phyloP scores from a whole-genome alignment of 1,140 invertebrate genomes.

The Drosophila orena region DNA sequence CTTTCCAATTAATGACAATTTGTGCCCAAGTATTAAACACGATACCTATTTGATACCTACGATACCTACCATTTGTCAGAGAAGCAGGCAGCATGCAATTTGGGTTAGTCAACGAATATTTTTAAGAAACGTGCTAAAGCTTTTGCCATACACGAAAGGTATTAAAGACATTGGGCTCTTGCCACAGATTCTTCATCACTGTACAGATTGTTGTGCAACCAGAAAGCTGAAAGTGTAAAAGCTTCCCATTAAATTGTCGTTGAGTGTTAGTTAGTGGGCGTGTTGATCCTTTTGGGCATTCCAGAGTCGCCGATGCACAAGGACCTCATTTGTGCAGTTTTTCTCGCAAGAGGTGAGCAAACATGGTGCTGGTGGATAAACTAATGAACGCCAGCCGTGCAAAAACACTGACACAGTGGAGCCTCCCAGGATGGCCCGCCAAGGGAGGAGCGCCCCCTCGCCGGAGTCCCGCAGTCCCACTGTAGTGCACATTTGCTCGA shows the following conservation, averaged over 20 bases:
- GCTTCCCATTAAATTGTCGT: not conserved
- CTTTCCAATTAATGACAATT: no score
- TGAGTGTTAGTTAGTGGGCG: constrained; percentile 11
- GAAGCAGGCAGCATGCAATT: no score
- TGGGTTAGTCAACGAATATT: no score
- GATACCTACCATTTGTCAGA: no score
- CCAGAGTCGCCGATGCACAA: constrained; percentile 10
- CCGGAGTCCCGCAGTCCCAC: constrained; percentile 11
- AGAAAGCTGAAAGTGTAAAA: not conserved
- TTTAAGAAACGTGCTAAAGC: no score
- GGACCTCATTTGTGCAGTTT: constrained; percentile 36
- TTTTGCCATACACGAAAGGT: no score
- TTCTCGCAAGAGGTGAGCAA: constrained; percentile 35
- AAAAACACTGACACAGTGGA: constrained; percentile 20
- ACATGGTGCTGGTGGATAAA: constrained; percentile 12
- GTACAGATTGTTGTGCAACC: not conserved
- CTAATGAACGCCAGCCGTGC: constrained; percentile 52
- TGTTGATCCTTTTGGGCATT: not conserved
- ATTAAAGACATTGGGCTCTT: no score
- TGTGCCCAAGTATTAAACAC: no score
- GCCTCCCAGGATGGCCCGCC: not conserved
- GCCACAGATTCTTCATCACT: not conserved
- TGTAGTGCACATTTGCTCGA: constrained; percentile 11
- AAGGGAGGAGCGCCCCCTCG: not conserved
- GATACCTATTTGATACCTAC: no score